A percentile compares a stretch with the other conserved stretches of the same genome.
phyloP scores from a whole-genome alignment of 2,888 invertebrate genomes.

The Ornithoptera alexandrae region DNA sequence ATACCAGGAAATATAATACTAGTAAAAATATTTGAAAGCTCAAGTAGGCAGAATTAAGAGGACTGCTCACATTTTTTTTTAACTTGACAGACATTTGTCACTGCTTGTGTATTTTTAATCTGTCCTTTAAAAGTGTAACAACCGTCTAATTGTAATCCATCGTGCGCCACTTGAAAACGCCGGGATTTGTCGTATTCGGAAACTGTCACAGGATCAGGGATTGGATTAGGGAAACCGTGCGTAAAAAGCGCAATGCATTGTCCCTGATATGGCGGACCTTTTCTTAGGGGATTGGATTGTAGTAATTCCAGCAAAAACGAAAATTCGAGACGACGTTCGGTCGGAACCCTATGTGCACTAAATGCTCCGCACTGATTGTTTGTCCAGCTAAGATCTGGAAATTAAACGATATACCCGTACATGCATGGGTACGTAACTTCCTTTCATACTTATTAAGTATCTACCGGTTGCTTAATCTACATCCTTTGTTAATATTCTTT shows the following conservation, averaged over 20 bases:
- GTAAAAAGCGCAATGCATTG: constrained; percentile 47
- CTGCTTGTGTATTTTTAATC: constrained; percentile 18
- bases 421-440: constrained; percentile 11
- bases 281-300: constrained; percentile 57
- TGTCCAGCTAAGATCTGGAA: constrained; percentile 31
- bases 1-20: too few relatives aligned
- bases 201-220: constrained; percentile 47
- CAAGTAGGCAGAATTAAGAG: background rate
- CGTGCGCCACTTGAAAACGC: constrained; percentile 44
- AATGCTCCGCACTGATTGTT: constrained; percentile 46
- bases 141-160: constrained; percentile 48
- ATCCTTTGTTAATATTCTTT: constrained; percentile 13
- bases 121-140: constrained; percentile 36
- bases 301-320: constrained; percentile 58
- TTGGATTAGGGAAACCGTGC: constrained; percentile 45
- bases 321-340: constrained; percentile 45
- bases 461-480: background rate
- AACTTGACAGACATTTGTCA: constrained; percentile 20
- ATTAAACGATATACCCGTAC: constrained; percentile 17
- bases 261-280: constrained; percentile 35
- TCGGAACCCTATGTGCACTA: constrained; percentile 47
- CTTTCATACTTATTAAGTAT: constrained; percentile 8
- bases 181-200: constrained; percentile 32
- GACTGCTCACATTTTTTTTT: background rate
- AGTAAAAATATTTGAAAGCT: too few relatives aligned